Evolutionary conservation across 2,113 vertebrate species (phyloP).

Genomic region (Leucopsar rothschildi): DNA sequence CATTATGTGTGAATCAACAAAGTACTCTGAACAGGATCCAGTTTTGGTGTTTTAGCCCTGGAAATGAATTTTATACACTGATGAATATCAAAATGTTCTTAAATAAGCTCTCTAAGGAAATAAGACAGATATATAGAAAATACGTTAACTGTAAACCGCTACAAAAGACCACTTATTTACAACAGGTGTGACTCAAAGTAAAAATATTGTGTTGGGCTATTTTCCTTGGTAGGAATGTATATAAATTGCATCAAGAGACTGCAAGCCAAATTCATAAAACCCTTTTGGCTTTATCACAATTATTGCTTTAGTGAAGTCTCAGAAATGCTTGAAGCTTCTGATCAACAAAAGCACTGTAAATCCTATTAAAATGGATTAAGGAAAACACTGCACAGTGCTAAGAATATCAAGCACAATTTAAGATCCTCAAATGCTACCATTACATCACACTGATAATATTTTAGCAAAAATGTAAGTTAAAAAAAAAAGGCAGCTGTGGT

Average conservation of each 20-base stretch:
- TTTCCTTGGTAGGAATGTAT: neutral
- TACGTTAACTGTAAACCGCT: neutral
- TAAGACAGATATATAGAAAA: neutral
- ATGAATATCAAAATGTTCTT: neutral
- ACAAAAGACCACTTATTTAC: neutral
- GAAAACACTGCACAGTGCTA: conserved; percentile 19
- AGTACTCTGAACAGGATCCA: neutral
- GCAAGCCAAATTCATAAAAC: neutral
- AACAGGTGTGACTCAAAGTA: neutral
- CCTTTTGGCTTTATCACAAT: neutral
- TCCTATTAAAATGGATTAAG: conserved; percentile 50
- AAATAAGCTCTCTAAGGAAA: neutral
- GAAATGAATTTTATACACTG: neutral
- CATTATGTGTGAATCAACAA: neutral
- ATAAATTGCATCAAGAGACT: neutral
- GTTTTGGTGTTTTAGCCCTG: neutral
- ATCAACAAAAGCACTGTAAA: conserved; percentile 49
- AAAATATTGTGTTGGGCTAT: neutral
- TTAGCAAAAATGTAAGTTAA: neutral
- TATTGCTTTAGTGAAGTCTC: conserved; percentile 17
- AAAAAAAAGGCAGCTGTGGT: neutral
- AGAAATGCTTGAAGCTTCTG: conserved; percentile 14
- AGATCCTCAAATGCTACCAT: neutral
- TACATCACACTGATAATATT: neutral
- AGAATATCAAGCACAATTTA: conserved; percentile 8